phyloP scores from a whole-genome alignment of 2,797 vertebrate species.

The Gambelia wislizenii region DNA sequence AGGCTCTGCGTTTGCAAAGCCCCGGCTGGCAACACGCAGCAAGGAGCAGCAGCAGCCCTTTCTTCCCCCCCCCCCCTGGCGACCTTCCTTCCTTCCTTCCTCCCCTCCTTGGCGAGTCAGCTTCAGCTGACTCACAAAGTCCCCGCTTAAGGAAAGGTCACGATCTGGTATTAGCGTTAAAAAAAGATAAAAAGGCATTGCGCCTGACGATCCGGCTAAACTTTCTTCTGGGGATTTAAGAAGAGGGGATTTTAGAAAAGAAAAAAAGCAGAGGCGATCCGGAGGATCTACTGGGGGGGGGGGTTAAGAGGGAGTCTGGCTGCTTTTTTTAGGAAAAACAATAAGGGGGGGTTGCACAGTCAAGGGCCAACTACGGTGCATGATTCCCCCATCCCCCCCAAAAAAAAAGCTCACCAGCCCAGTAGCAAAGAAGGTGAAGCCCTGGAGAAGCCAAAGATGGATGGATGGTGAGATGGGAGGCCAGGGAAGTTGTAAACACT shows the following conservation, averaged over 20 bases:
- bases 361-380: neutral
- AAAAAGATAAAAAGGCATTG: too few relatives aligned
- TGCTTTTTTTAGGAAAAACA: neutral
- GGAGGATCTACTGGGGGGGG: neutral
- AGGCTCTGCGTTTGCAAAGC: neutral
- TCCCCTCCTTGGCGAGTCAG: neutral
- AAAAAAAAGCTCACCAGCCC: neutral
- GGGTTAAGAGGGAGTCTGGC: neutral
- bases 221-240: constrained; percentile 36
- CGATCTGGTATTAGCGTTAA: too few relatives aligned
- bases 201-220: constrained; percentile 26
- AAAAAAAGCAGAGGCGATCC: neutral
- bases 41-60: constrained; percentile 1
- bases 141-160: constrained; percentile 37
- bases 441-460: neutral
- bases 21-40: neutral
- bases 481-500: constrained; percentile 66
- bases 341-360: neutral
- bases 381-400: neutral
- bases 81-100: constrained; percentile 26
- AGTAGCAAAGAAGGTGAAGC: constrained; percentile 29
- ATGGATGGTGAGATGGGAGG: neutral
- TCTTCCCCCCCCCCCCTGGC: too few relatives aligned
- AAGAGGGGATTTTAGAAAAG: too few relatives aligned
- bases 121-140: constrained; percentile 65